Percentiles rank a stretch among this genome's conserved stretches.
Conservation (phyloP, 53 echinoderm and acorn worm genomes). For the Holothuria scabra region DNA sequence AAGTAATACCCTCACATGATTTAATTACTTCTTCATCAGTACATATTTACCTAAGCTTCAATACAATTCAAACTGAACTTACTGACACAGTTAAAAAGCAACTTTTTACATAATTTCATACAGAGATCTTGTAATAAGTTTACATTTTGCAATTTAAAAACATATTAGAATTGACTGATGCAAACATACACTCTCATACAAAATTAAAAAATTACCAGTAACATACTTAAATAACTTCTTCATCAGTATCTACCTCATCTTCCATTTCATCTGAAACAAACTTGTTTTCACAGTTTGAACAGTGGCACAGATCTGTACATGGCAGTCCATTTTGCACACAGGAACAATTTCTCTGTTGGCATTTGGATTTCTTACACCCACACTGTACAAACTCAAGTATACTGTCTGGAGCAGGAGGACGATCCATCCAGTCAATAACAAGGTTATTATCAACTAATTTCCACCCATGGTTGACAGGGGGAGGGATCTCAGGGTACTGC, state of each 20-base stretch:
- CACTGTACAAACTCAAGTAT: constrained; percentile 31
- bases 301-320: constrained; percentile 11
- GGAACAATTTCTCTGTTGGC: background rate
- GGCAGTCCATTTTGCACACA: constrained; percentile 24
- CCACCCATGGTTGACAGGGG: constrained; percentile 4
- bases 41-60: too few relatives aligned
- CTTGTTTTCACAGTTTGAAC: constrained; percentile 7
- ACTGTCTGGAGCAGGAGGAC: constrained; percentile 53
- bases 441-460: constrained; percentile 48
- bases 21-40: too few relatives aligned
- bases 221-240: constrained; percentile 3
- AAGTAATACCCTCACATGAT: too few relatives aligned
- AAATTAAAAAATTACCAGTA: too few relatives aligned
- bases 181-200: too few relatives aligned
- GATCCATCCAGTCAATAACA: constrained; percentile 64
- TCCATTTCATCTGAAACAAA: background rate
- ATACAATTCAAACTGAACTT: too few relatives aligned
- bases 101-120: too few relatives aligned
- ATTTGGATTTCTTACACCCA: background rate
- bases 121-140: too few relatives aligned
- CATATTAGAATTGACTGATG: too few relatives aligned
- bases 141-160: too few relatives aligned
- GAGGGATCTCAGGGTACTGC: background rate
- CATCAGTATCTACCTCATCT: constrained; percentile 15
- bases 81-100: too few relatives aligned